Base-by-base conservation (phyloP, 2,797 vertebrate genomes). In the Catharus ustulatus region DNA sequence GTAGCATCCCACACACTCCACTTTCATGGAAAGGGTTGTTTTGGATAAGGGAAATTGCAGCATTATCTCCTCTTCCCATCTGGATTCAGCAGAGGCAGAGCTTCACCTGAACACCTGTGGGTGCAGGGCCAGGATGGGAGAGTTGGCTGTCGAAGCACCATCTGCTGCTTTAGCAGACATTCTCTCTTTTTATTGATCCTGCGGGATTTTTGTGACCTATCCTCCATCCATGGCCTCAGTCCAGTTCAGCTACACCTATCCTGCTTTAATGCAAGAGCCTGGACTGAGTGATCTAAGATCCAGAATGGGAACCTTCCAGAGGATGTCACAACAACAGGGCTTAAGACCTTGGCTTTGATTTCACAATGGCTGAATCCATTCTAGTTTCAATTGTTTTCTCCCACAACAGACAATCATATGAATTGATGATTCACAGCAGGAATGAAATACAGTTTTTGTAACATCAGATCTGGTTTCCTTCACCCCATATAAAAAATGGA, bases 271-370 rank as follows among this genome's bases (percentile, higher is more conserved):
- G 38, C 59, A 82, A 66, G 34, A 38, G 29, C 26, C 34, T 83
- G 82, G 29, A 48, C 38, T 63, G 42, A 62, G 61, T 3, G 8
- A 32, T 52, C 24, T 79, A 26, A 68, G 38, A 20, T 43, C 38
- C 59, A 40, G 49, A 49, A 62, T 0, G 29, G 61, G 46, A 95
- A 87, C 10, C 26, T 80, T 67, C 32, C 54, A 77, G 52, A 69
- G 49, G 32, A 6, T 46, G 40, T 43, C 71, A 72, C 42, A 58
- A 42, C 52, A 27, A 9, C 7, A 40, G 22, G 20, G 11, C 5
- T 84, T n/a, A 66, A 69, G 30, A 81, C 24, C 17, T 81, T 46
- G 42, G 19, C 61, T 83, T 87, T 87, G 54, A 74, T 63, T 83
- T 85, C 82, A 89, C 13, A 67, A 78, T 43, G 72, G 38, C 18